These are phyloP conservation scores for Miniopterus natalensis DNA, from an alignment of 2,113 vertebrate genomes.

Conservation along the genomic window DNA sequence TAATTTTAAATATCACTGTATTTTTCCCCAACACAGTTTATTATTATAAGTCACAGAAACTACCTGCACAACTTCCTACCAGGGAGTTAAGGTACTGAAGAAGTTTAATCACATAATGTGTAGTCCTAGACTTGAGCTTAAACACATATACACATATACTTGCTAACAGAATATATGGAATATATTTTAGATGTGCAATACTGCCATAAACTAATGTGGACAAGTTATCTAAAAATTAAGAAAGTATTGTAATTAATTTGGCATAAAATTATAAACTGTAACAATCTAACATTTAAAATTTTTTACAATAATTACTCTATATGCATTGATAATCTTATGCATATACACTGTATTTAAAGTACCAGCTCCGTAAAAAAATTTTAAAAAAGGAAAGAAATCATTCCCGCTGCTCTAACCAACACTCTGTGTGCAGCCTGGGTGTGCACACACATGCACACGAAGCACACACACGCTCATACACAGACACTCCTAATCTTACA, in stretches of 20 bases:
- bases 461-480: slow-evolving; percentile 54
- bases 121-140: background rate
- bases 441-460: slow-evolving; percentile 62
- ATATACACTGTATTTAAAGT: background rate
- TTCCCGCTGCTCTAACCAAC: background rate
- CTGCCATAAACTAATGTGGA: background rate
- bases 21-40: slow-evolving; percentile 1
- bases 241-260: slow-evolving; percentile 8
- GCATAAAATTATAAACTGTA: slow-evolving; percentile 38
- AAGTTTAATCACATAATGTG: slow-evolving; percentile 34
- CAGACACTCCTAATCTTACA: slow-evolving; percentile 87
- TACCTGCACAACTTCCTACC: slow-evolving; percentile 17
- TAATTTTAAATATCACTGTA: slow-evolving; percentile 22
- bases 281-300: background rate
- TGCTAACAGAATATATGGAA: background rate
- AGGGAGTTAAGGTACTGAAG: background rate
- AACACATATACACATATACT: background rate
- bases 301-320: background rate
- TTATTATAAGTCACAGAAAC: slow-evolving; percentile 1
- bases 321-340: background rate
- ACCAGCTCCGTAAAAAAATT: background rate
- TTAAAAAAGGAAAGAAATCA: background rate
- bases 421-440: slow-evolving; percentile 52
- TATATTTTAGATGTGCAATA: background rate
- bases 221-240: slow-evolving; percentile 17